Conservation (phyloP, 2,888 invertebrate species). For the Sesia apiformis region DNA sequence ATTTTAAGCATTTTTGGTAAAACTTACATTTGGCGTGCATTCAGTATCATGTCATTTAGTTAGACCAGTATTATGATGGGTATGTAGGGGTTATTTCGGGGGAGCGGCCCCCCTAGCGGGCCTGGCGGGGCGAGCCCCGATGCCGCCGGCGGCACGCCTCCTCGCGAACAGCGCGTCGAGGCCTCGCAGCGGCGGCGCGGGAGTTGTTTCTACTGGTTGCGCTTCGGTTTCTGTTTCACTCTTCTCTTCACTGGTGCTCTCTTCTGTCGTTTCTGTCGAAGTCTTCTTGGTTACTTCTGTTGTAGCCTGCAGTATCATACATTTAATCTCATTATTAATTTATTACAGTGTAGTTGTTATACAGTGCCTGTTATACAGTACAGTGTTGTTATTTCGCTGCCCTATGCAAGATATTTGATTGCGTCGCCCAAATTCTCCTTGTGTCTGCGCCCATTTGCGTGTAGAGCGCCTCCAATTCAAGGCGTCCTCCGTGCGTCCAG, state of each 20-base stretch:
- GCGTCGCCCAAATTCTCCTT: too few species aligned
- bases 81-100: conserved; percentile 23
- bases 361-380: too few species aligned
- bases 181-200: conserved; percentile 76
- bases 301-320: conserved; percentile 31
- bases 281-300: conserved; percentile 54
- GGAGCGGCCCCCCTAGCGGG: conserved; percentile 38
- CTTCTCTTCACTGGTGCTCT: conserved; percentile 54
- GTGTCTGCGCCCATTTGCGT: too few species aligned
- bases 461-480: too few species aligned
- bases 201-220: conserved; percentile 53
- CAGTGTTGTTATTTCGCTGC: too few species aligned
- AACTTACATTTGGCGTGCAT: background rate
- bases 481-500: too few species aligned
- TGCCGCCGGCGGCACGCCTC: conserved; percentile 75
- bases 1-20: too few species aligned
- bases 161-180: conserved; percentile 80
- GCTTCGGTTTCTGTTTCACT: conserved; percentile 57
- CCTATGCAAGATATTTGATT: too few species aligned
- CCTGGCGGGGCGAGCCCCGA: conserved; percentile 41
- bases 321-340: background rate
- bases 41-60: conserved; percentile 21
- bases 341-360: background rate
- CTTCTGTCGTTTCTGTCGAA: conserved; percentile 51
- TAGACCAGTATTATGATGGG: background rate